phyloP scores from a whole-genome alignment of 2,113 vertebrate species.

The Gasterosteus nipponicus region DNA sequence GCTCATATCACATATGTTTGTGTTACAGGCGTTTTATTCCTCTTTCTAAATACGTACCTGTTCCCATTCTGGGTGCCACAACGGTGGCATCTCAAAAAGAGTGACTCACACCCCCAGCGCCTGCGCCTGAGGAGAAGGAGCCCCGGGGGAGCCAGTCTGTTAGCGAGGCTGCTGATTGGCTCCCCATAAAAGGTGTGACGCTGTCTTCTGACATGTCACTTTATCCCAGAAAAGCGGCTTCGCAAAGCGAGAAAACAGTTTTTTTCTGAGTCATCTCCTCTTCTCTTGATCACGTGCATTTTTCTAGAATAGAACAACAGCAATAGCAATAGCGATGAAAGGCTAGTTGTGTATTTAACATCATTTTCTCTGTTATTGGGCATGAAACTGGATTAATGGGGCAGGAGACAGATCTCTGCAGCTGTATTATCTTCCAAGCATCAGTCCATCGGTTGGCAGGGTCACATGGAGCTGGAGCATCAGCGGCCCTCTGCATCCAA shows the following conservation, averaged over 20 bases:
- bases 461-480: background rate
- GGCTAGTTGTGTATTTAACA: slow-evolving; percentile 3
- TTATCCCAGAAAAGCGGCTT: slow-evolving; percentile 31
- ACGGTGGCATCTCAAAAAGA: slow-evolving; percentile 46
- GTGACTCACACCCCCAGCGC: slow-evolving; percentile 62
- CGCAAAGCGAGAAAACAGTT: slow-evolving; percentile 44
- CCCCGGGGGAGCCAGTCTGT: slow-evolving; percentile 69
- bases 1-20: background rate
- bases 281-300: slow-evolving; percentile 62
- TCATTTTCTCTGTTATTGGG: slow-evolving; percentile 6
- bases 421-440: background rate
- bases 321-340: background rate
- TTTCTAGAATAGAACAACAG: slow-evolving; percentile 51
- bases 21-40: background rate
- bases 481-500: background rate
- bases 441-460: background rate
- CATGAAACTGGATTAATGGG: background rate
- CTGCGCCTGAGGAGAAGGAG: slow-evolving; percentile 38
- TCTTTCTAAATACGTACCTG: slow-evolving; percentile 30
- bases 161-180: slow-evolving; percentile 64
- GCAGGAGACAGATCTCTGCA: background rate
- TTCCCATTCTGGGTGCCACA: slow-evolving; percentile 31
- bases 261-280: slow-evolving; percentile 54
- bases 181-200: slow-evolving; percentile 70
- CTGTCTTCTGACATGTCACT: slow-evolving; percentile 63